Percentiles rank a stretch among this genome's conserved stretches.
These are phyloP conservation scores for Chrysomallon squamiferum DNA, from an alignment of 1,140 invertebrate genomes.

Conservation along the genomic window DNA sequence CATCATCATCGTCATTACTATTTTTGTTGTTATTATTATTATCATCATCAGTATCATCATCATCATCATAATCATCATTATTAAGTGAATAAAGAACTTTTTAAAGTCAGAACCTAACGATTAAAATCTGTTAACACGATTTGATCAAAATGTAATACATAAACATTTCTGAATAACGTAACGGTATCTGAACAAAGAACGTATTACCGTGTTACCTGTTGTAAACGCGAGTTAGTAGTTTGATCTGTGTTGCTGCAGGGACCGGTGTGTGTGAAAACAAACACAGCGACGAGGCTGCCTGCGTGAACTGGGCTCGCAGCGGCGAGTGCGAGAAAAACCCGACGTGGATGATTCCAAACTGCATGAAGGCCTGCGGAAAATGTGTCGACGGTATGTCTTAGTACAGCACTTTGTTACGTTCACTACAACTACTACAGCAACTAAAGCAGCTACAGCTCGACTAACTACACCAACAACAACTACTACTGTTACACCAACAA, in stretches of 20 bases:
- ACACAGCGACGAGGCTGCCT: constrained; percentile 24
- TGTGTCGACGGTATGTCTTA: constrained; percentile 36
- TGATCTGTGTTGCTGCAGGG: not conserved
- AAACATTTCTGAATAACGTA: no score
- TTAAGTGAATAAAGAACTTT: no score
- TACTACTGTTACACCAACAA: constrained; percentile 15
- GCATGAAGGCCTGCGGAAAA: constrained; percentile 39
- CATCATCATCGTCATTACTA: no score
- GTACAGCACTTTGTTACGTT: not conserved
- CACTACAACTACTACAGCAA: not conserved
- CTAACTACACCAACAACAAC: constrained; percentile 18
- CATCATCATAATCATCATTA: no score
- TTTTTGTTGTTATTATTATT: no score
- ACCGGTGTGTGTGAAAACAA: constrained; percentile 26
- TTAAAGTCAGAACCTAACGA: no score
- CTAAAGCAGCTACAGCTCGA: not conserved
- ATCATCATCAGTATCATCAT: no score
- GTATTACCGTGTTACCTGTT: no score
- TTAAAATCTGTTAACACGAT: no score
- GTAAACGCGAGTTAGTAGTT: no score
- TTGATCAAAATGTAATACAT: no score
- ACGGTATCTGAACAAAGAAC: no score
- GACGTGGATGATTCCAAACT: constrained; percentile 49
- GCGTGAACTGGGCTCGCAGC: constrained; percentile 26
- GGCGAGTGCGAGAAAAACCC: constrained; percentile 44